Base-by-base conservation (phyloP, 2,888 invertebrate species). In the Diarsia dahlii region DNA sequence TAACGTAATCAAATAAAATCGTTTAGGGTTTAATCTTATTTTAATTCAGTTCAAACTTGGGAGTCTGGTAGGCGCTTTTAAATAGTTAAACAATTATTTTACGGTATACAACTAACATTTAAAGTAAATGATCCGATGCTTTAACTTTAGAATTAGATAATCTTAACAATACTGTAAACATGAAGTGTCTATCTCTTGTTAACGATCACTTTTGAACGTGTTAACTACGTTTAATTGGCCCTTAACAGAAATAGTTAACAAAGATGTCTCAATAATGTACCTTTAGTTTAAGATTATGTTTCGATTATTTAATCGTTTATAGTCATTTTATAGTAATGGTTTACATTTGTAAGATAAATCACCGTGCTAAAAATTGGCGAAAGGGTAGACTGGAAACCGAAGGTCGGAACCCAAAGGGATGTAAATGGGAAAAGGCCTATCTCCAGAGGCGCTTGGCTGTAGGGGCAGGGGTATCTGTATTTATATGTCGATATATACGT, bases 161-260 rank as follows among this genome's bases (percentile, higher is more conserved):
- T 72, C 60, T 69, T 54, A 18, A 69, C 50, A 78, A 71, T 48
- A 54, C 15, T 78, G 54, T 72, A 50, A 83, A 69, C 64, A 65
- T 46, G 48, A 28, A 28, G 45, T 46, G 34, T 78, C 13, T 68
- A 56, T 78, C 23, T 60, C 15, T 58, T 39, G 64, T 82, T 77
- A 45, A 77, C 64, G 67, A 64, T 77, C 71, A 60, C 54, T 82
- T 67, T 39, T 54, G 18, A 64, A 48, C 71, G 20, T 68, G 63
- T 80, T 64, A 68, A 78, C 48, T 80, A 50, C 45, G 45, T 72
- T 80, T 74, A 78, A 78, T 82, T 83, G 72, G 54, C 72, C 48
- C 46, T 68, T 52, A 71, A 82, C 54, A 56, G 65, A 81, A 56
- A 63, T 54, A 48, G 23, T 34, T 52, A 23, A 74, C n/a, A 15